These are phyloP conservation scores for Steinernema feltiae DNA, from an alignment of 1,140 invertebrate genomes.

Conservation along the genomic window DNA sequence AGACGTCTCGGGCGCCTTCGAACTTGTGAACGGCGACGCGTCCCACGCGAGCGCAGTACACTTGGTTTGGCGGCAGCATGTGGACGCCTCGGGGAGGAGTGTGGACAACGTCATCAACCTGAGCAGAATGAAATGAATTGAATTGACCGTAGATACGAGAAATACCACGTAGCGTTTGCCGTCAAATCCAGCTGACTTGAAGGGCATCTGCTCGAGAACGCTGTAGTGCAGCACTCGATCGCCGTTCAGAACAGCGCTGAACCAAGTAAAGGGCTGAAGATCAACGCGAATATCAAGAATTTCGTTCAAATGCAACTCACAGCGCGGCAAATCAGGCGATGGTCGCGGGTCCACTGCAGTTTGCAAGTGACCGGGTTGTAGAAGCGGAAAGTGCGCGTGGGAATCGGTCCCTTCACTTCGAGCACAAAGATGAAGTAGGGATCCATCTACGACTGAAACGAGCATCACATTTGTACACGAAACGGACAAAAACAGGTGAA, in stretches of 20 bases:
- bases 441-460: no score
- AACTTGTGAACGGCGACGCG: background rate
- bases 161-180: background rate
- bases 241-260: background rate
- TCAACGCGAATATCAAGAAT: background rate
- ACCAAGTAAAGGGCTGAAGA: background rate
- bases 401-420: background rate
- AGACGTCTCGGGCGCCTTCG: background rate
- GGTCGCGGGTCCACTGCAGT: background rate
- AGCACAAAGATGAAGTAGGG: background rate
- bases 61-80: background rate
- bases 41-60: background rate
- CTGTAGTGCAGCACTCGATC: background rate
- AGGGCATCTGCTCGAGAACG: background rate
- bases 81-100: background rate
- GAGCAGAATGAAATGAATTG: background rate
- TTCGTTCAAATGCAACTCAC: background rate
- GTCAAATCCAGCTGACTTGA: no score
- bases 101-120: background rate
- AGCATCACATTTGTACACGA: no score
- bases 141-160: background rate
- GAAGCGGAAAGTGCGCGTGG: background rate
- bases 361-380: background rate
- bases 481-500: no score
- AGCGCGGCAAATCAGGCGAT: background rate